These are phyloP conservation scores for Auanema sp. DNA, from an alignment of 2,888 invertebrate genomes.

Conservation along the genomic window DNA sequence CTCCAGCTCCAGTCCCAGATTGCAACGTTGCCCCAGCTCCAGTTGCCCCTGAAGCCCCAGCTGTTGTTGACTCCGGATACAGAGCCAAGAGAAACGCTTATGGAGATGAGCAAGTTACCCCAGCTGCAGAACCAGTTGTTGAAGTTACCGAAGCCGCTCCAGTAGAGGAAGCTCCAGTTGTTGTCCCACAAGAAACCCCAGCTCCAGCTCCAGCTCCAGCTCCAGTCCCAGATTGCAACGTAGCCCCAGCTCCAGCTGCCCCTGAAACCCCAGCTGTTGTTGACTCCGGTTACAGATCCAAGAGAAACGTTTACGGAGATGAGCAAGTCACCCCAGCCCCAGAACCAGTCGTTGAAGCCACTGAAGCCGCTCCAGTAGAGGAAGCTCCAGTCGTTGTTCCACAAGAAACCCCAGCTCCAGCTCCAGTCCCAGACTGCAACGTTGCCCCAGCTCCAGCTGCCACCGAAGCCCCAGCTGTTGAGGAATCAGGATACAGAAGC, in stretches of 20 bases:
- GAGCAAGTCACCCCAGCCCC: slow-evolving; percentile 35
- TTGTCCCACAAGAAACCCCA: slow-evolving; percentile 3
- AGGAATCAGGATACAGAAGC: slow-evolving; percentile 34
- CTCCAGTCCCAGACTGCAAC: slow-evolving; percentile 27
- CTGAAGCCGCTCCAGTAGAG: slow-evolving; percentile 30
- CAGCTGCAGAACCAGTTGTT: slow-evolving; percentile 9
- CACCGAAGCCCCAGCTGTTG: slow-evolving; percentile 23
- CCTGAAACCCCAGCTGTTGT: slow-evolving; percentile 7
- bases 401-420: slow-evolving; percentile 17
- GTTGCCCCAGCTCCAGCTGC: slow-evolving; percentile 30
- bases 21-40: slow-evolving; percentile 16
- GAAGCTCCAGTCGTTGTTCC: slow-evolving; percentile 22
- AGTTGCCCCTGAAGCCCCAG: slow-evolving; percentile 17
- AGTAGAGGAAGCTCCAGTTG: slow-evolving; percentile 17
- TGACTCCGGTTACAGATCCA: slow-evolving; percentile 10
- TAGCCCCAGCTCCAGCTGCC: slow-evolving; percentile 8
- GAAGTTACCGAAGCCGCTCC: slow-evolving; percentile 8
- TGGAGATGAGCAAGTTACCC: slow-evolving; percentile 38
- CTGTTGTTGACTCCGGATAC: slow-evolving; percentile 23
- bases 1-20: slow-evolving; percentile 26
- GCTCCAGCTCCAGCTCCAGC: slow-evolving; percentile 26
- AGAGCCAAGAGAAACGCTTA: slow-evolving; percentile 38
- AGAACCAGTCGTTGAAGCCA: slow-evolving; percentile 23
- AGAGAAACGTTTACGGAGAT: slow-evolving; percentile 34
- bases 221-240: slow-evolving; percentile 21